Evolutionary conservation across 1,140 invertebrate genomes (phyloP).

Genomic region (Ephestia elutella): DNA sequence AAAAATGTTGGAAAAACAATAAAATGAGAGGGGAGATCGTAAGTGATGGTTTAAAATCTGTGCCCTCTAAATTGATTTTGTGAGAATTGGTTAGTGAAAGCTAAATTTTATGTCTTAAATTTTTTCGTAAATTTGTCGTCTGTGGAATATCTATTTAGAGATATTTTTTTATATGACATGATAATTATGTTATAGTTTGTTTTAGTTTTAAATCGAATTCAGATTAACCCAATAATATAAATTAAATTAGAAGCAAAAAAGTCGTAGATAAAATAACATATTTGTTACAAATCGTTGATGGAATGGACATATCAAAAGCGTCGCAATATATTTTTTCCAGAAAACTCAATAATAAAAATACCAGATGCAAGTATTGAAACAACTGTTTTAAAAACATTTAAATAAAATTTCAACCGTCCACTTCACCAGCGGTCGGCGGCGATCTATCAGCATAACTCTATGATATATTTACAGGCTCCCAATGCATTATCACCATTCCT

Average conservation of each 20-base stretch:
- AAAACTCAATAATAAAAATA: not conserved
- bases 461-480: conserved; percentile 71
- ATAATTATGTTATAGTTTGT: too few relatives aligned
- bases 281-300: too few relatives aligned
- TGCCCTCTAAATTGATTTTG: conserved; percentile 52
- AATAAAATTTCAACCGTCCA: conserved; percentile 14
- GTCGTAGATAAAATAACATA: too few relatives aligned
- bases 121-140: too few relatives aligned
- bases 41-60: conserved; percentile 2
- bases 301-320: too few relatives aligned
- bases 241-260: too few relatives aligned
- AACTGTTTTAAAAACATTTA: not conserved
- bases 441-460: conserved; percentile 70
- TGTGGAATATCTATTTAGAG: too few relatives aligned
- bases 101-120: too few relatives aligned
- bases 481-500: conserved; percentile 71
- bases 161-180: too few relatives aligned
- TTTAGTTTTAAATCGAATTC: too few relatives aligned
- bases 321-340: too few relatives aligned
- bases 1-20: conserved; percentile 60
- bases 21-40: not conserved
- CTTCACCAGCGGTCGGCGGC: conserved; percentile 22
- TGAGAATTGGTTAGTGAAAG: not conserved
- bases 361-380: not conserved
- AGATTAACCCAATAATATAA: too few relatives aligned